Base-by-base conservation (phyloP, 1,140 invertebrate genomes). In the Harlomillsia oculata region DNA sequence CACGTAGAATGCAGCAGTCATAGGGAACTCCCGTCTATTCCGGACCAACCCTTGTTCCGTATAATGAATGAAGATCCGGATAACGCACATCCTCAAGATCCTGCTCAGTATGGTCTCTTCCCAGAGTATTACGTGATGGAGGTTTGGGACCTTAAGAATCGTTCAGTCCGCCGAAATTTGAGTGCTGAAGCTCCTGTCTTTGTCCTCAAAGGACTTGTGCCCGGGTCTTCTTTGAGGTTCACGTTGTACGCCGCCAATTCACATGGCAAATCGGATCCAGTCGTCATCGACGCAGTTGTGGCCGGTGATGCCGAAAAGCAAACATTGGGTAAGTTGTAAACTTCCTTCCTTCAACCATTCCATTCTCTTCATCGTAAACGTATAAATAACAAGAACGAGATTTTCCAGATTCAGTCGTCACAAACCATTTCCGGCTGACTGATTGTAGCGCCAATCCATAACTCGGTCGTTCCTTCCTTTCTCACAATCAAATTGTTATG, bases 251-350 rank as follows among this genome's bases (percentile, higher is more conserved):
- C 89, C 32, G 79, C 81, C 60, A 94, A 94, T 73, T 80, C 83
- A 29, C 92, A 92, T 71, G 89, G 89, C 40, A 80, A 82, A 54
- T 89, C 87, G 59, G 85, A 89, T 66, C 78, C 81, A 18, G 79
- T 83, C 48, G 75, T 87, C 0, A 74, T 93, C 13, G 86, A 90
- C 68, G 87, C 89, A 67, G 86, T 88, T 65, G 83, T 85, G 53
- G 80, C 90, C 64, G 85, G 85, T 68, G 87, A 89, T 70, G 85
- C 88, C 4, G 87, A 89, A 65, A 88, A 84, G 69, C 79, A 85
- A 67, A 82, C 85, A 4, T 37, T 60, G 72, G 85, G 87, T 89
- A 76, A 75, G 62, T 23, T 39, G 13, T 11, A 34, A 46, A 23
- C 9, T 48, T 29, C 25, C 44, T 26, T 26, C 11, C 11, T 46